These are phyloP conservation scores for Dermochelys coriacea DNA, from an alignment of 2,797 vertebrate genomes.

Conservation along the genomic window DNA sequence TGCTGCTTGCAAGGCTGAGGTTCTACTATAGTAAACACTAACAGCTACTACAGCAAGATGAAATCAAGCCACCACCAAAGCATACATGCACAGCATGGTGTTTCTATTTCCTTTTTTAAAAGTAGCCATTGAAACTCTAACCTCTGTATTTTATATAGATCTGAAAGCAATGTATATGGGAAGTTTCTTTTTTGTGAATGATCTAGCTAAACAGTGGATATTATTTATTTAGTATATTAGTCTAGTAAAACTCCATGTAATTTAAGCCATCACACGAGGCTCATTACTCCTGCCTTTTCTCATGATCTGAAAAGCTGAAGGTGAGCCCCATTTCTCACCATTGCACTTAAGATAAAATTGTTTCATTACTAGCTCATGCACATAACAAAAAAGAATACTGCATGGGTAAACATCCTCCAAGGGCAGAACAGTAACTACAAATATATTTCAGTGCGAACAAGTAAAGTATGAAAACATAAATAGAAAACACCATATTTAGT, in stretches of 20 bases:
- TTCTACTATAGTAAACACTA: background rate
- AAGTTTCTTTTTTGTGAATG: background rate
- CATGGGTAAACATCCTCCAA: background rate
- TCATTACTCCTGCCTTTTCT: background rate
- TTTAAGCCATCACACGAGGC: background rate
- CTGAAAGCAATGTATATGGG: background rate
- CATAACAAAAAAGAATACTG: background rate
- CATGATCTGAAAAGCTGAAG: background rate
- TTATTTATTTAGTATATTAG: background rate
- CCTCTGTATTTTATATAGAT: background rate
- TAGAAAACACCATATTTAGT: background rate
- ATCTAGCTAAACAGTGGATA: background rate
- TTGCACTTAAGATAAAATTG: background rate
- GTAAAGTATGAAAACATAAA: background rate
- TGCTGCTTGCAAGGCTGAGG: no score
- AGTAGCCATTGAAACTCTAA: background rate
- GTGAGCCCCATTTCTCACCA: background rate
- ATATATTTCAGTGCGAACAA: background rate
- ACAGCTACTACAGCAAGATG: background rate
- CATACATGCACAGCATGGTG: background rate
- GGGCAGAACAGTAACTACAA: background rate
- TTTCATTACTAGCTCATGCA: background rate
- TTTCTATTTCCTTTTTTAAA: background rate
- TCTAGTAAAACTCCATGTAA: background rate
- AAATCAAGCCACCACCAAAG: background rate